Base-by-base conservation (phyloP, 1,140 invertebrate species). In the Sesamia nonagrioides region DNA sequence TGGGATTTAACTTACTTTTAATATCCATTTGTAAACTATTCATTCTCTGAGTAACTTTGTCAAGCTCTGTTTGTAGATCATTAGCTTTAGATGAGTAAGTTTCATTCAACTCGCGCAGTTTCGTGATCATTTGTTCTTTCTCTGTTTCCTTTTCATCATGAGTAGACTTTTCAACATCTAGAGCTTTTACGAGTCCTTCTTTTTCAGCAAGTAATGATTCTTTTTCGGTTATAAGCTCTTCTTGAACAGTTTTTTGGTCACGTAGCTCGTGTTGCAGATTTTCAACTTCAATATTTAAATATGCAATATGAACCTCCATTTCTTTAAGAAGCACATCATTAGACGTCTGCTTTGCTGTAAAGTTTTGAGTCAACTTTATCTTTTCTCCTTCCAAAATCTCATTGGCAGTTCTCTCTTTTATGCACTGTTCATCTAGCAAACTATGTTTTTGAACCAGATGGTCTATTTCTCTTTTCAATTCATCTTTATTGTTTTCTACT, bases 1-100 rank as follows among this genome's bases (percentile, higher is more conserved):
- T 15, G 7, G 40, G 21, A 21, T 21, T 6, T 56, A 52, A 84
- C 85, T 84, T 83, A 89, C 88, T 76, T 81, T 88, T 81, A 74
- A 80, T 83, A 52, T 84, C 79, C 21, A 69, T 79, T 77, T 86
- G 78, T n/a, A 89, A 61, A 66, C 54, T 74, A 21, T 82, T 73
- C 9, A 82, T 73, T 35, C 84, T 79, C 33, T 66, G 37, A 48
- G 58, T 78, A 17, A 86, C 42, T 27, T 82, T 80, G 17, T 76
- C 71, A 33, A 89, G 69, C 76, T 87, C 82, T 13, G 82, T 63
- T 63, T 75, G 80, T 21, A 84, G 84, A 42, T 61, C 79, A 45
- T 79, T 76, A 8, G 84, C 50, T 78, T 84, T 80, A 21, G 40
- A 42, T 48, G 61, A 40, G 33, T 78, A 80, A 66, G 82, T 79